Conservation (phyloP, 2,797 vertebrate genomes). For the Distichodus sexfasciatus region DNA sequence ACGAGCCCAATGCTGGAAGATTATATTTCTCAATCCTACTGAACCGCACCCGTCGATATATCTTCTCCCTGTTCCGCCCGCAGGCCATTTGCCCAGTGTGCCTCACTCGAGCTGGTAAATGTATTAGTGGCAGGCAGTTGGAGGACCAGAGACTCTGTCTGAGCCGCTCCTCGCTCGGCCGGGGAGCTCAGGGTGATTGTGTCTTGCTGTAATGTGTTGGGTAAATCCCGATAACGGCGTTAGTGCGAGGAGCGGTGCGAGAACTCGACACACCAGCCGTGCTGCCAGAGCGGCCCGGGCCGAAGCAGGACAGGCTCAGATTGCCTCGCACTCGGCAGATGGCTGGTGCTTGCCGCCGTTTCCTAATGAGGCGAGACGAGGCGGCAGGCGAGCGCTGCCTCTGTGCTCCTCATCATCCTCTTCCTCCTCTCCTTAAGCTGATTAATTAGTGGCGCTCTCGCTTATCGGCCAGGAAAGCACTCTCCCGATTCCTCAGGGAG, state of each 20-base stretch:
- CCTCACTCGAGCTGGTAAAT: constrained; percentile 38
- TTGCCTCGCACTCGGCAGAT: constrained; percentile 39
- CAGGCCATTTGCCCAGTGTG: constrained; percentile 37
- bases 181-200: constrained; percentile 32
- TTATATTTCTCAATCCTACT: constrained; percentile 31
- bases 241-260: constrained; percentile 27
- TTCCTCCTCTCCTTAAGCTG: constrained; percentile 52
- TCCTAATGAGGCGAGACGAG: constrained; percentile 52
- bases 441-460: constrained; percentile 61
- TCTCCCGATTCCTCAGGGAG: constrained; percentile 49
- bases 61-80: constrained; percentile 38
- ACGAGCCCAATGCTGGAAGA: constrained; percentile 27
- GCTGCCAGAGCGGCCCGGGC: constrained; percentile 1
- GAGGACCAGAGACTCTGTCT: constrained; percentile 26
- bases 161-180: constrained; percentile 15
- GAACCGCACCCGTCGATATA: constrained; percentile 34
- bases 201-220: constrained; percentile 41
- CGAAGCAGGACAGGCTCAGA: constrained; percentile 17
- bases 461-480: constrained; percentile 59
- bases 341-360: constrained; percentile 40
- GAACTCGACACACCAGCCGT: constrained; percentile 25
- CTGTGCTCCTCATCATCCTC: constrained; percentile 26
- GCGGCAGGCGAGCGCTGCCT: constrained; percentile 18
- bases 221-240: constrained; percentile 35
- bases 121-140: constrained; percentile 44